Percentiles rank a stretch among this genome's conserved stretches.
Evolutionary conservation across 92 coral and sea anemone species (phyloP).

Genomic region (Desmophyllum pertusum): DNA sequence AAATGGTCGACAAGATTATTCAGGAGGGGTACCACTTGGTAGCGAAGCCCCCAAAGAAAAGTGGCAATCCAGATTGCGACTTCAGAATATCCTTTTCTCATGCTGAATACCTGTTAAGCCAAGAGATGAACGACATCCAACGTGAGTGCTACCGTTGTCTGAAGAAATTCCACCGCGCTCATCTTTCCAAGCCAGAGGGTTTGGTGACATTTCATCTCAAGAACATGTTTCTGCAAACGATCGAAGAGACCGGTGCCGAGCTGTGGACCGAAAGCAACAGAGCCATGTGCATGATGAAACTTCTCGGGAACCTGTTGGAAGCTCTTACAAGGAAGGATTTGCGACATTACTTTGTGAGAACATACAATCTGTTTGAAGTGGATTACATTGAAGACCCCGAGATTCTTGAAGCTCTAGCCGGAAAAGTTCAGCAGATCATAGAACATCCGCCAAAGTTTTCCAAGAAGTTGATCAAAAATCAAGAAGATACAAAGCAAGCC

Average conservation of each 20-base stretch:
- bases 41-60: slow-evolving; percentile 62
- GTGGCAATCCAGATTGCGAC: slow-evolving; percentile 53
- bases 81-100: slow-evolving; percentile 86
- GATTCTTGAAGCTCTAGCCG: slow-evolving; percentile 44
- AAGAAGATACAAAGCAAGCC: background rate
- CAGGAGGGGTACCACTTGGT: slow-evolving; percentile 78
- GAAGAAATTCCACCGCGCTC: slow-evolving; percentile 57
- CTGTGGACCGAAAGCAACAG: slow-evolving; percentile 70
- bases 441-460: slow-evolving; percentile 55
- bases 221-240: slow-evolving; percentile 63
- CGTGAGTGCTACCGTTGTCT: slow-evolving; percentile 80
- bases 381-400: slow-evolving; percentile 56
- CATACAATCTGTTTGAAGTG: slow-evolving; percentile 59
- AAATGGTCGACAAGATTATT: slow-evolving; percentile 45
- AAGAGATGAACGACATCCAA: slow-evolving; percentile 66
- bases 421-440: slow-evolving; percentile 54
- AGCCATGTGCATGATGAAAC: slow-evolving; percentile 64
- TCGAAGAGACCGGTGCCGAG: slow-evolving; percentile 60
- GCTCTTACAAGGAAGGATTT: slow-evolving; percentile 59
- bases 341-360: slow-evolving; percentile 67
- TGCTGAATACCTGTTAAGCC: slow-evolving; percentile 64
- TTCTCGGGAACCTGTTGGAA: slow-evolving; percentile 52
- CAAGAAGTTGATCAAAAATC: slow-evolving; percentile 13
- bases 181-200: slow-evolving; percentile 44
- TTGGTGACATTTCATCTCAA: slow-evolving; percentile 73